phyloP scores from a whole-genome alignment of 2,797 vertebrate species.

The Phoeniculus purpureus region DNA sequence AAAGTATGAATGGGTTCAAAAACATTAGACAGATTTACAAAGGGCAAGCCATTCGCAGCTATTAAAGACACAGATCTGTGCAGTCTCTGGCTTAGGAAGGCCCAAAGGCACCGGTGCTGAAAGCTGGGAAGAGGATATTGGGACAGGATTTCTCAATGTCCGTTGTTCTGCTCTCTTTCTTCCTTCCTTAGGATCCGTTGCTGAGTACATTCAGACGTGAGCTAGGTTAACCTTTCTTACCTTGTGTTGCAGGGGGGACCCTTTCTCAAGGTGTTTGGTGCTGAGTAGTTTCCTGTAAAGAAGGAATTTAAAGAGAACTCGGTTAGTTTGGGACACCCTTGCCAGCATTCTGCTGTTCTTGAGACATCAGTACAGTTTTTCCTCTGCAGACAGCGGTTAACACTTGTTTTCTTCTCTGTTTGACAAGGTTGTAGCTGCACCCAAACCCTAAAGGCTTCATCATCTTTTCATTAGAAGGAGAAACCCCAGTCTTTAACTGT shows the following conservation, averaged over 20 bases:
- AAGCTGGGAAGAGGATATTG: not conserved
- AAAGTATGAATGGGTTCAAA: slow-evolving; percentile 62
- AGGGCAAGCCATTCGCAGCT: slow-evolving; percentile 22
- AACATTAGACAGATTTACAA: slow-evolving; percentile 41
- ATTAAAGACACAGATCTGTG: slow-evolving; percentile 22
- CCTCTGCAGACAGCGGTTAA: not conserved
- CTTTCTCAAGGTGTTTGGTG: not conserved
- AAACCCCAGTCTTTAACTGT: not conserved
- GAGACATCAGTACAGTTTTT: not conserved
- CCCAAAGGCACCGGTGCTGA: slow-evolving; percentile 55
- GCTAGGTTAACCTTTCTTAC: not conserved
- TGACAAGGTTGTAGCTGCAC: not conserved
- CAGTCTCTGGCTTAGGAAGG: slow-evolving; percentile 2
- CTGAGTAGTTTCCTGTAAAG: not conserved
- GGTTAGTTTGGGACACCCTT: not conserved
- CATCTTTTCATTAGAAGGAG: not conserved
- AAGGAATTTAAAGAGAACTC: not conserved
- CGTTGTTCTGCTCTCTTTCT: slow-evolving; percentile 2
- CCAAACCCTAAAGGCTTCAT: not conserved
- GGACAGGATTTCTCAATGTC: slow-evolving; percentile 45
- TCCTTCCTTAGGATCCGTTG: not conserved
- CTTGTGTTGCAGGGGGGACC: not conserved
- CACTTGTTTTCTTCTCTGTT: not conserved
- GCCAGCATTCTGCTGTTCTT: not conserved
- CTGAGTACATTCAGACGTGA: not conserved